phyloP scores from a whole-genome alignment of 2,113 vertebrate genomes.

The Sinocyclocheilus anshuiensis region DNA sequence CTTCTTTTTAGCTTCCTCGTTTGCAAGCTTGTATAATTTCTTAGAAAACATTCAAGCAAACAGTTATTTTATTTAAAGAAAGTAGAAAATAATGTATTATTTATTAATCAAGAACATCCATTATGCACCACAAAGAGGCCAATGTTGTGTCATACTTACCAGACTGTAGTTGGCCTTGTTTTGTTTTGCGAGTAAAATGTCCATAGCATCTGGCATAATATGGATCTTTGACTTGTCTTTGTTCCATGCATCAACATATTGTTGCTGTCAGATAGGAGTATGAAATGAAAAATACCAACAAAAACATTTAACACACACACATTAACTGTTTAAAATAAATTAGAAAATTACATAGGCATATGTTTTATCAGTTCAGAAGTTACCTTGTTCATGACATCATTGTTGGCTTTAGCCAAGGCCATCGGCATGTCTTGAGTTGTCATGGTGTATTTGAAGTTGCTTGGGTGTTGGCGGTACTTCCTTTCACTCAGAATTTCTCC shows the following conservation, averaged over 20 bases:
- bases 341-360: background rate
- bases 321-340: background rate
- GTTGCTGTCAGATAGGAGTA: constrained; percentile 70
- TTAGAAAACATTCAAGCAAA: constrained; percentile 56
- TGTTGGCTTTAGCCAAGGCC: constrained; percentile 83
- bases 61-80: background rate
- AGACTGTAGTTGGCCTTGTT: constrained; percentile 85
- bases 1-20: constrained; percentile 90
- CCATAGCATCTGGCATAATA: constrained; percentile 92
- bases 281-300: background rate
- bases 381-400: constrained; percentile 79
- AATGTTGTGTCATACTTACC: constrained; percentile 68
- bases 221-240: constrained; percentile 88
- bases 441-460: constrained; percentile 66
- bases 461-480: too few relatives aligned
- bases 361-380: background rate
- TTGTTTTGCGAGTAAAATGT: constrained; percentile 85
- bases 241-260: constrained; percentile 89
- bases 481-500: too few relatives aligned
- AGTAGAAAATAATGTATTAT: background rate
- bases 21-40: constrained; percentile 91
- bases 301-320: background rate
- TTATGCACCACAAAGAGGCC: background rate
- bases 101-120: background rate
- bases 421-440: constrained; percentile 77